These are phyloP conservation scores for Panulirus ornatus DNA, from an alignment of 1,140 invertebrate genomes.

Conservation along the genomic window DNA sequence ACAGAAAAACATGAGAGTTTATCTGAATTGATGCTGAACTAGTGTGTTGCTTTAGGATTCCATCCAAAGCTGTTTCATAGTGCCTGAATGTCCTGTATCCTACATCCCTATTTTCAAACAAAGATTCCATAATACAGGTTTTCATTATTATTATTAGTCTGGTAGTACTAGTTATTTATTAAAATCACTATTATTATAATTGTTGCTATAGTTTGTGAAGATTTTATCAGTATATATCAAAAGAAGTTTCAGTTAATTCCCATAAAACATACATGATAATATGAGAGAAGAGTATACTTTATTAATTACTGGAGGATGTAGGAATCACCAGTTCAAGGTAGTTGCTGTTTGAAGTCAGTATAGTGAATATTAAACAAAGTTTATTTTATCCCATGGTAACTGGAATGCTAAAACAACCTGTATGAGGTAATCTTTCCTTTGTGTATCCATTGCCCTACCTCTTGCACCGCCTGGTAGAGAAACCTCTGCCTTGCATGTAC, in stretches of 20 bases:
- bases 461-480: conserved; percentile 67
- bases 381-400: too few species aligned
- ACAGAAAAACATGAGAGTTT: background rate
- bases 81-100: background rate
- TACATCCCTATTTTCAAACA: background rate
- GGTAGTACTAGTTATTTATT: too few species aligned
- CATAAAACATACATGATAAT: too few species aligned
- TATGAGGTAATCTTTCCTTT: conserved; percentile 22
- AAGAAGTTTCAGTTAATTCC: too few species aligned
- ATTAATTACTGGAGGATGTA: too few species aligned
- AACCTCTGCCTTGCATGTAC: conserved; percentile 68
- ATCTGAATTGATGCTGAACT: background rate
- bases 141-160: background rate
- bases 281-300: too few species aligned
- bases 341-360: too few species aligned
- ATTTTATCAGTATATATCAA: too few species aligned
- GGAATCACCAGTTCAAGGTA: too few species aligned
- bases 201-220: too few species aligned
- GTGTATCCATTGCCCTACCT: conserved; percentile 35
- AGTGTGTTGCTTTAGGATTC: conserved; percentile 1
- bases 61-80: background rate
- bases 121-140: background rate
- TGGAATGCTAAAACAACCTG: conserved; percentile 17
- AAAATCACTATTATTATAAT: too few species aligned
- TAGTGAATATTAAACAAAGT: too few species aligned